phyloP scores from a whole-genome alignment of 2,113 vertebrate genomes.

The Pogona vitticeps region DNA sequence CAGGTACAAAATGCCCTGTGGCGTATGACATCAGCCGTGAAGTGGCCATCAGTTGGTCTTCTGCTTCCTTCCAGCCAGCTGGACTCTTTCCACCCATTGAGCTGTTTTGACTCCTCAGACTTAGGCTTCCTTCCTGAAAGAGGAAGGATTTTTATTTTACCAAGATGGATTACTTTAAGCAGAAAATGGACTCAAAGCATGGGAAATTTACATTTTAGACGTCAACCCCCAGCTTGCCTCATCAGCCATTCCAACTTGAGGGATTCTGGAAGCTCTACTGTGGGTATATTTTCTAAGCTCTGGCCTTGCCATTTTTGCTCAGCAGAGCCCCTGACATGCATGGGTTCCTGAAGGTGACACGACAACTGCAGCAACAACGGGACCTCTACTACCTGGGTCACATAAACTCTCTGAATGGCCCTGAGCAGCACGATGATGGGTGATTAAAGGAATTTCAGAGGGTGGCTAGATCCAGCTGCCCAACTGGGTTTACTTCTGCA shows the following conservation, averaged over 20 bases:
- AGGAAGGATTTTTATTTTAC: slow-evolving; percentile 20
- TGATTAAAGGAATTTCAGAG: neutral
- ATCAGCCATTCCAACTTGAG: too few relatives aligned
- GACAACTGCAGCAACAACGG: too few relatives aligned
- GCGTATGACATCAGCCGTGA: neutral
- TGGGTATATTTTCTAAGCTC: too few relatives aligned
- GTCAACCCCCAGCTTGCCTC: too few relatives aligned
- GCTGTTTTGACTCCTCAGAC: slow-evolving; percentile 43
- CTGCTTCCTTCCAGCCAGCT: slow-evolving; percentile 1
- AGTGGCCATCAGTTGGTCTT: neutral
- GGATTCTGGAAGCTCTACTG: too few relatives aligned
- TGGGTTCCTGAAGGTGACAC: too few relatives aligned
- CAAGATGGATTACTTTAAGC: slow-evolving; percentile 40
- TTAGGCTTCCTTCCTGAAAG: slow-evolving; percentile 61
- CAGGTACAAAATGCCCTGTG: neutral
- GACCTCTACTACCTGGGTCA: too few relatives aligned
- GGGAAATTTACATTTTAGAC: too few relatives aligned
- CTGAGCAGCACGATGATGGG: too few relatives aligned
- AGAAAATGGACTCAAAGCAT: slow-evolving; percentile 26
- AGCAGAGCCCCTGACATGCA: neutral
- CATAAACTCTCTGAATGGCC: too few relatives aligned
- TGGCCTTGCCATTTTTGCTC: too few relatives aligned
- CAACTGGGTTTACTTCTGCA: too few relatives aligned
- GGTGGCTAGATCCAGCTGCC: neutral
- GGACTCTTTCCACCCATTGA: slow-evolving; percentile 54